Percentiles rank a stretch among this genome's conserved stretches.
Conservation (phyloP, 2,888 invertebrate species). For the Tetragnatha montana region DNA sequence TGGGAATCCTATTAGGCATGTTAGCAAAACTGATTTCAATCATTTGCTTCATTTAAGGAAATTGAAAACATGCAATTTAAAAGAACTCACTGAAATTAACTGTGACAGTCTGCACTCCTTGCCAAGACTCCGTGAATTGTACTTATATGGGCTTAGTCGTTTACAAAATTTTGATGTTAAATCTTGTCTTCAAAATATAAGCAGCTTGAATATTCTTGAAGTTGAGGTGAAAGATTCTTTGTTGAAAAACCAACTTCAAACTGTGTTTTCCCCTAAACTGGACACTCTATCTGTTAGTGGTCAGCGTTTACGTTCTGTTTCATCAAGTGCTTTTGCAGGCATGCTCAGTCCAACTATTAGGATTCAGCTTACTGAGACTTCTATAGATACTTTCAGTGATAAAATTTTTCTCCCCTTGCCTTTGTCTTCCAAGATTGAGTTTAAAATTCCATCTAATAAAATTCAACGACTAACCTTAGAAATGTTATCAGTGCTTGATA, state of each 20-base stretch:
- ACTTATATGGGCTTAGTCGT: slow-evolving; percentile 86
- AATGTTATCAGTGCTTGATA: slow-evolving; percentile 87
- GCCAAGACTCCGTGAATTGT: slow-evolving; percentile 83
- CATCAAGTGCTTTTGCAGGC: slow-evolving; percentile 89
- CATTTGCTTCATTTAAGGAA: slow-evolving; percentile 81
- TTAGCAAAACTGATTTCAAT: slow-evolving; percentile 86
- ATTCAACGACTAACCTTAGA: slow-evolving; percentile 86
- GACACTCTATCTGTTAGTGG: slow-evolving; percentile 86
- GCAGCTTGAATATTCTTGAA: slow-evolving; percentile 83
- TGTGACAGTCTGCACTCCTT: slow-evolving; percentile 86
- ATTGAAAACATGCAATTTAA: slow-evolving; percentile 83
- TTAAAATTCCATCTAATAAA: slow-evolving; percentile 88
- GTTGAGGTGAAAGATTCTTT: slow-evolving; percentile 90
- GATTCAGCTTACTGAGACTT: slow-evolving; percentile 88
- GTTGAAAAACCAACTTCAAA: slow-evolving; percentile 83
- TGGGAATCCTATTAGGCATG: slow-evolving; percentile 85
- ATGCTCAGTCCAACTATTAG: slow-evolving; percentile 81
- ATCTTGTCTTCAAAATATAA: slow-evolving; percentile 85
- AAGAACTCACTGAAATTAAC: slow-evolving; percentile 85
- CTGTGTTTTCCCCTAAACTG: slow-evolving; percentile 86
- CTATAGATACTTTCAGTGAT: slow-evolving; percentile 85
- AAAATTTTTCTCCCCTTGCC: slow-evolving; percentile 91
- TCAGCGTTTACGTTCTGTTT: slow-evolving; percentile 84
- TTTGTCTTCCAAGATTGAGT: slow-evolving; percentile 85
- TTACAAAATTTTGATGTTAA: slow-evolving; percentile 85